These are phyloP conservation scores for Himalopsyche phryganea DNA, from an alignment of 1,140 invertebrate genomes.

Conservation along the genomic window DNA sequence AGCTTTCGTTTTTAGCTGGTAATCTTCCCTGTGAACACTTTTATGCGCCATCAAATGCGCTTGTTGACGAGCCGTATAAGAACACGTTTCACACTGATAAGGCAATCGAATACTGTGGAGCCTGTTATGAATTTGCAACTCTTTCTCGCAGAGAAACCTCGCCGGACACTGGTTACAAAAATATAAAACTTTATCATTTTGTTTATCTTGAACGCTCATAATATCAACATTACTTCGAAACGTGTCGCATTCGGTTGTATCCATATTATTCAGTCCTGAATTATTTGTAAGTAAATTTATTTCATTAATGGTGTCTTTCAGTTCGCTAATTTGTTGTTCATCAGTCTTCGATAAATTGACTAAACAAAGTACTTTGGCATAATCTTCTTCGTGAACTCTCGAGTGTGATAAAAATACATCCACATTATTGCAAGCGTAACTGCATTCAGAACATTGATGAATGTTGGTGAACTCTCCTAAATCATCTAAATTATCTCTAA, in stretches of 20 bases:
- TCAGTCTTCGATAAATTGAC: constrained; percentile 62
- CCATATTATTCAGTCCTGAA: constrained; percentile 16
- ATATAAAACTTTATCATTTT: constrained; percentile 47
- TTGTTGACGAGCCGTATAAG: constrained; percentile 71
- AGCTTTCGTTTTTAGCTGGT: constrained; percentile 73
- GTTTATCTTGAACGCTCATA: constrained; percentile 15
- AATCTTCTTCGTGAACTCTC: constrained; percentile 71
- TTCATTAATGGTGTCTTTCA: constrained; percentile 39
- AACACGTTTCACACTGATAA: constrained; percentile 71
- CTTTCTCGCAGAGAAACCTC: constrained; percentile 59
- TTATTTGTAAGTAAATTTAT: constrained; percentile 13
- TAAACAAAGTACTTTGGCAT: constrained; percentile 66
- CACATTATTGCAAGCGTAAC: constrained; percentile 74
- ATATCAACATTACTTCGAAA: not conserved
- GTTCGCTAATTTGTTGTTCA: constrained; percentile 64
- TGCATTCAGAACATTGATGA: constrained; percentile 71
- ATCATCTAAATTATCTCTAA: constrained; percentile 41
- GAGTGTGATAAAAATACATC: constrained; percentile 72
- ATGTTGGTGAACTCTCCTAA: constrained; percentile 34
- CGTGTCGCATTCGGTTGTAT: not conserved
- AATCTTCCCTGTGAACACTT: constrained; percentile 76
- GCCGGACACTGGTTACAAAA: constrained; percentile 74
- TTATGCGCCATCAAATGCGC: constrained; percentile 68
- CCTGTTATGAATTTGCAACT: constrained; percentile 63
- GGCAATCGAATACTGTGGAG: constrained; percentile 63